Evolutionary conservation across 2,888 invertebrate genomes (phyloP), one percentile per base, ranked within the genome.

Genomic region (Lepidocyrtinus sp.): DNA sequence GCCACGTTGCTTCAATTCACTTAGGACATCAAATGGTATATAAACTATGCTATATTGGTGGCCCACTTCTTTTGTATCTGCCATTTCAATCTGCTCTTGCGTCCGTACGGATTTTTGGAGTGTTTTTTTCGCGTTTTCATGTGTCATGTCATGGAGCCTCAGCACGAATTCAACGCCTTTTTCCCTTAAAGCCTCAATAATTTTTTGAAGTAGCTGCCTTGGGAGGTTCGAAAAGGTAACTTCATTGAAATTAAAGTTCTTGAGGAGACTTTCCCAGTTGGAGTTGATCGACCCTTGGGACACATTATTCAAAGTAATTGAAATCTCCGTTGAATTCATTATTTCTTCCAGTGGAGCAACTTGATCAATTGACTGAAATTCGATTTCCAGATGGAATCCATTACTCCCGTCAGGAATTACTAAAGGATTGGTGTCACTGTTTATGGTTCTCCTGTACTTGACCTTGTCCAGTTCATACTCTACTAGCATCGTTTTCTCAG

Each of bases 1-100:
- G 1, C 82, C 82, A n/a, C 82, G 22, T 2, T 26, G 17, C 1
- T 19, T 12, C 9, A 82, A 36, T 2, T 78, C 78, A 9, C 22
- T 19, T 1, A 82, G 22, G 3, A 26, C 5, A 17, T 81, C 81
- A 2, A 71, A 17, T 2, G 82, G 82, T 1, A 67, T 15, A 7
- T 24, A 50, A n/a, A 24, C 27, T 1, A 45, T 21, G 19, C 24
- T 67, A 22, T 25, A 76, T 19, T 76, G 63, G 25, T 65, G 7
- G 1, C 45, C 64, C 70, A 81, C 25, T 75, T 76, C 67, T 45
- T 68, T 61, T 12, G 45, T 1, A 15, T 24, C 45, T 1, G 0
- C 0, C 19, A 55, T 62, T 22, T 21, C 46, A 59, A 76, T 72
- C 12, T 76, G 21, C 45, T 81, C 81, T 22, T 72, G 71, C 1